Conservation (phyloP, 2,113 vertebrate genomes). For the Meleagris gallopavo region DNA sequence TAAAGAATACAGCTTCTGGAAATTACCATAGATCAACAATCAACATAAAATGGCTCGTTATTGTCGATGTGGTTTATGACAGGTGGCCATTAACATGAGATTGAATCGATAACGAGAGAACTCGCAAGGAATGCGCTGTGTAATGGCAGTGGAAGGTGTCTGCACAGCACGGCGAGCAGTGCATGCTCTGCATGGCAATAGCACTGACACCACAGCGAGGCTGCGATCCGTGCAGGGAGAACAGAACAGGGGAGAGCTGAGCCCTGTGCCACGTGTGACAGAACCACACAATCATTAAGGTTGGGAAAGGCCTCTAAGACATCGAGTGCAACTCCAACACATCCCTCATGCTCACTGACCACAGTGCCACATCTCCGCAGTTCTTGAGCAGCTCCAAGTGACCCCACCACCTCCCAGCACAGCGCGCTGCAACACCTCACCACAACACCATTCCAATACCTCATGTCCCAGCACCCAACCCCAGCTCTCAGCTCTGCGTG, state of each 20-base stretch:
- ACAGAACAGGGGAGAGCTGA: neutral
- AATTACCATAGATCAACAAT: slow-evolving; percentile 51
- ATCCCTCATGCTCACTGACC: too few relatives aligned
- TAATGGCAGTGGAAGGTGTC: neutral
- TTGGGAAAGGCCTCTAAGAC: too few relatives aligned
- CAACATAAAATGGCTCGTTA: slow-evolving; percentile 54
- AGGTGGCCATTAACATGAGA: neutral
- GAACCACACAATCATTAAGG: too few relatives aligned
- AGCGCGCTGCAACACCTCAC: too few relatives aligned
- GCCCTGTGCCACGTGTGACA: too few relatives aligned
- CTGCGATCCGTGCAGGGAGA: neutral
- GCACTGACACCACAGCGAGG: neutral
- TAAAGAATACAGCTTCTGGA: slow-evolving; percentile 37
- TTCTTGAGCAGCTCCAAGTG: too few relatives aligned
- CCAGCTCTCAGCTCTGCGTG: too few relatives aligned
- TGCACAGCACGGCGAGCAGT: rapidly evolving
- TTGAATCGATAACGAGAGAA: neutral
- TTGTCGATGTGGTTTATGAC: neutral
- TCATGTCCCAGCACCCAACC: neutral
- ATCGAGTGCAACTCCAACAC: too few relatives aligned
- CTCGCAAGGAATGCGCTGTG: neutral
- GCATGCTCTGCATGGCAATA: rapidly evolving
- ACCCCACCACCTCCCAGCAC: too few relatives aligned
- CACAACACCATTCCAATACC: too few relatives aligned
- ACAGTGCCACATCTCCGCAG: too few relatives aligned